Conservation (phyloP, 2,113 vertebrate genomes). For the Scomber scombrus region DNA sequence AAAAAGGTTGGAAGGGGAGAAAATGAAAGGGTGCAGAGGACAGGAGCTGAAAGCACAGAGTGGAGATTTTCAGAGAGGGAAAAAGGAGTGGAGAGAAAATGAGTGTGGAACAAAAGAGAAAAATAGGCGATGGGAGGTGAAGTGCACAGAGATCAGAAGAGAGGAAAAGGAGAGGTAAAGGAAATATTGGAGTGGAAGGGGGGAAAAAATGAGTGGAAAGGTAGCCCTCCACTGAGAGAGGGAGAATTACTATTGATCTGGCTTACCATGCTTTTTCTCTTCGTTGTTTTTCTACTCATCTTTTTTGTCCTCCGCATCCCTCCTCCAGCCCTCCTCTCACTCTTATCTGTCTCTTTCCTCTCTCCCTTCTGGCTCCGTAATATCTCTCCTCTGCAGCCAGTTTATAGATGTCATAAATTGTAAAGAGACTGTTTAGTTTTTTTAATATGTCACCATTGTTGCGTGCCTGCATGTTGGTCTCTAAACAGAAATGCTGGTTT, state of each 20-base stretch:
- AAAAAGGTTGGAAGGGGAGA: slow-evolving; percentile 43
- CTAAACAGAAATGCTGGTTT: slow-evolving; percentile 23
- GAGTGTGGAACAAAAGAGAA: slow-evolving; percentile 39
- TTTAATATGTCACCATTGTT: slow-evolving; percentile 8
- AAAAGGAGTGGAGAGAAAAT: slow-evolving; percentile 33
- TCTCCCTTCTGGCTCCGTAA: slow-evolving; percentile 26
- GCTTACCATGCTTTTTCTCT: slow-evolving; percentile 55
- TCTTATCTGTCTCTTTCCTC: slow-evolving; percentile 16
- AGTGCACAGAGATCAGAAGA: slow-evolving; percentile 27
- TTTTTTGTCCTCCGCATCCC: slow-evolving; percentile 36
- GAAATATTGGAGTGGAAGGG: slow-evolving; percentile 47
- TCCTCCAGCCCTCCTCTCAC: background rate
- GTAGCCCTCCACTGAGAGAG: slow-evolving; percentile 55
- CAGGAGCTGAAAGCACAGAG: slow-evolving; percentile 27
- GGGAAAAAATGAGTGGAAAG: slow-evolving; percentile 27
- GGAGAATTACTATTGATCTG: slow-evolving; percentile 78
- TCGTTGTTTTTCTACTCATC: slow-evolving; percentile 34
- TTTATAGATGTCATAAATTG: slow-evolving; percentile 32
- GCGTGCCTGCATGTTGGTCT: slow-evolving; percentile 4
- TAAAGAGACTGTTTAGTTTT: slow-evolving; percentile 31
- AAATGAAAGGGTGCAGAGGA: slow-evolving; percentile 50
- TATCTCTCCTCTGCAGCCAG: slow-evolving; percentile 7
- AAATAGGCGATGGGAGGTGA: slow-evolving; percentile 33
- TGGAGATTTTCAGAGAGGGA: slow-evolving; percentile 20
- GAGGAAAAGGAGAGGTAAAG: slow-evolving; percentile 5